Evolutionary conservation across 1,140 invertebrate species (phyloP), one percentile per base, ranked within the genome.

Genomic region (Cherax destructor): DNA sequence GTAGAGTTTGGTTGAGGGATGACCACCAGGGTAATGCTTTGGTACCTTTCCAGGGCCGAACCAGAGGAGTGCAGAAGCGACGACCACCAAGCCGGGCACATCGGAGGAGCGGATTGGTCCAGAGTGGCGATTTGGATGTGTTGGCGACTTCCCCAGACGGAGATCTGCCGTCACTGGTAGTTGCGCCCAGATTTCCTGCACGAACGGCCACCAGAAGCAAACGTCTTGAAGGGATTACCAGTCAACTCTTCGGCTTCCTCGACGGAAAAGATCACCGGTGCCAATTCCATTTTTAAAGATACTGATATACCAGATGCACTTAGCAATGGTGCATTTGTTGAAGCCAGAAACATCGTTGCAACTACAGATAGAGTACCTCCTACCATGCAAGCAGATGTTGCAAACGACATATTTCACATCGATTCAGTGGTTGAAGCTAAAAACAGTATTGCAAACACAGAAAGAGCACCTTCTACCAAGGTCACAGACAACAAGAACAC

Each of bases 51-150:
- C 83, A 91, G 89, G 86, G 52, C 0, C 83, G 89, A 91, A 59
- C 24, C 10, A 84, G 83, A 86, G 89, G 89, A 41, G 86, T 76
- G 41, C 30, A 69, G 13, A 78, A 86, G 61, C 69, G 89, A 79
- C 72, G 89, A 47, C 89, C 89, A 16, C 89, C 89, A 10, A 91
- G 81, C 49, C 78, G 83, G 72, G 74, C 83, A 18, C 89, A 86
- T 41, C 77, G 83, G 59, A 91, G 84, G n/a, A 49, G 76, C 50
- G 59, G n/a, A 41, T 41, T 59, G 7, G 65, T 5, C n/a, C 41
- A 76, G 11, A 41, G 49, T 72, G 47, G 69, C 13, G 18, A 61
- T 21, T 52, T 77, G n/a, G 61, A 69, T 69, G 21, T 41, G 4
- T 21, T 16, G 49, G 47, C 52, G 13, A 78, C 5, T 47, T 2